Percentiles rank a stretch among this genome's conserved stretches.
Evolutionary conservation across 1,140 invertebrate species (phyloP).

Genomic region (Lepeophtheirus salmonis): DNA sequence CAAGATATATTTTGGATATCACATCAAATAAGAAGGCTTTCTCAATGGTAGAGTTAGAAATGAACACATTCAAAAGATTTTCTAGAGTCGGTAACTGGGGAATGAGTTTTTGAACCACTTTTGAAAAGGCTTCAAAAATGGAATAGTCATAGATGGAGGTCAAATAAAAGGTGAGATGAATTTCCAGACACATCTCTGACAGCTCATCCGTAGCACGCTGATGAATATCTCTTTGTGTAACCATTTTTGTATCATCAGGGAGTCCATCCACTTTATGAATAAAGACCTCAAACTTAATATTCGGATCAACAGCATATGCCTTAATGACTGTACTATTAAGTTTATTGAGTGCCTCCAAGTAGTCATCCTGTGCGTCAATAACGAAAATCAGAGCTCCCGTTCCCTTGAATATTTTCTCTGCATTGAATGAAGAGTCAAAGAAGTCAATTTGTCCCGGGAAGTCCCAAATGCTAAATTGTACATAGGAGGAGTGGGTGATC

Average conservation of each 20-base stretch:
- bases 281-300: conserved; percentile 95
- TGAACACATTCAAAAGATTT: conserved; percentile 96
- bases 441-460: conserved; percentile 97
- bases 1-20: conserved; percentile 87
- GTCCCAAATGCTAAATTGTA: conserved; percentile 99
- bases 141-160: conserved; percentile 99
- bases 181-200: conserved; percentile 53
- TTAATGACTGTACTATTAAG: conserved; percentile 77
- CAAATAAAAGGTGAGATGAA: conserved; percentile 82
- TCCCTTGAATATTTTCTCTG: conserved; percentile 79
- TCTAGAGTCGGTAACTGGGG: conserved; percentile 90
- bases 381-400: conserved; percentile 95
- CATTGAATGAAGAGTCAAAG: conserved; percentile 87
- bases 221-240: conserved; percentile 93
- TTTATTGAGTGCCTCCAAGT: conserved; percentile 81
- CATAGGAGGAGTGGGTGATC: conserved; percentile 88
- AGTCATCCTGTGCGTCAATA: conserved; percentile 97
- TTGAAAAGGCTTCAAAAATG: conserved; percentile 99
- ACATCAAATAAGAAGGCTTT: conserved; percentile 49
- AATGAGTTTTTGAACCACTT: conserved; percentile 98
- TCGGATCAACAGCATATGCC: conserved; percentile 85
- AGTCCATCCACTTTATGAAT: conserved; percentile 97
- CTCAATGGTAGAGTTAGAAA: conserved; percentile 55
- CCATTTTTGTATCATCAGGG: conserved; percentile 96
- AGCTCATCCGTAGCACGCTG: conserved; percentile 88